Evolutionary conservation across 2,113 vertebrate species (phyloP).

Genomic region (Coptodon rendalli): DNA sequence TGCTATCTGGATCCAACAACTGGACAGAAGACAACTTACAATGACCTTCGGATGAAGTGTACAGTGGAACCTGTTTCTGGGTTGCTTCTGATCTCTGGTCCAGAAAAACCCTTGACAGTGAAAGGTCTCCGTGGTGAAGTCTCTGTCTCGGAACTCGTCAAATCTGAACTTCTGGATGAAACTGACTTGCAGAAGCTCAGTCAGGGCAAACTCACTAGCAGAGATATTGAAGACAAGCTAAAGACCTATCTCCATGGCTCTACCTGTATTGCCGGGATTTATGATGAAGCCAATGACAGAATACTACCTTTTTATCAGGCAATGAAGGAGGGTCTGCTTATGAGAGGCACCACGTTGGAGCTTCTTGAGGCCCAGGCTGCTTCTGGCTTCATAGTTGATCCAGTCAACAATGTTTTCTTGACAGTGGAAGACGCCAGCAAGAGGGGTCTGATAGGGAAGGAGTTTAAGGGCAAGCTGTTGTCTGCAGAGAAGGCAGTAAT

Average conservation of each 20-base stretch:
- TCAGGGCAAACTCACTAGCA: constrained; percentile 75
- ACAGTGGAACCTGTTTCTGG: constrained; percentile 82
- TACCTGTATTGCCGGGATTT: constrained; percentile 95
- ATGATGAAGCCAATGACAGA: constrained; percentile 86
- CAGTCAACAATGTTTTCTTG: constrained; percentile 86
- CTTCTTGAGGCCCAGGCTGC: constrained; percentile 96
- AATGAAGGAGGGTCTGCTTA: constrained; percentile 92
- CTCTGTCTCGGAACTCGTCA: constrained; percentile 71
- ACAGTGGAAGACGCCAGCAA: constrained; percentile 88
- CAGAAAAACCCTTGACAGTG: constrained; percentile 78
- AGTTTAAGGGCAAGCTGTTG: constrained; percentile 91
- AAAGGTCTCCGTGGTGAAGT: constrained; percentile 83
- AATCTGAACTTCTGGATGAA: constrained; percentile 78
- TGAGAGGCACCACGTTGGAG: constrained; percentile 90
- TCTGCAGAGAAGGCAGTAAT: constrained; percentile 94
- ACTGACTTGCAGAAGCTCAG: constrained; percentile 76
- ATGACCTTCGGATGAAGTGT: constrained; percentile 81
- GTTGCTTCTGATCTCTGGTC: constrained; percentile 78
- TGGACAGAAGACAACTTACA: constrained; percentile 81
- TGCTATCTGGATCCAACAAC: constrained; percentile 85
- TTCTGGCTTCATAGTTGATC: constrained; percentile 95
- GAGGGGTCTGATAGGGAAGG: constrained; percentile 86
- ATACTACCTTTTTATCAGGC: constrained; percentile 90
- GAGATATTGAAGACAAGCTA: constrained; percentile 84
- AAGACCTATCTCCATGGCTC: constrained; percentile 89